Evolutionary conservation across 2,888 invertebrate genomes (phyloP).

Genomic region (Caenorhabditis sp.): DNA sequence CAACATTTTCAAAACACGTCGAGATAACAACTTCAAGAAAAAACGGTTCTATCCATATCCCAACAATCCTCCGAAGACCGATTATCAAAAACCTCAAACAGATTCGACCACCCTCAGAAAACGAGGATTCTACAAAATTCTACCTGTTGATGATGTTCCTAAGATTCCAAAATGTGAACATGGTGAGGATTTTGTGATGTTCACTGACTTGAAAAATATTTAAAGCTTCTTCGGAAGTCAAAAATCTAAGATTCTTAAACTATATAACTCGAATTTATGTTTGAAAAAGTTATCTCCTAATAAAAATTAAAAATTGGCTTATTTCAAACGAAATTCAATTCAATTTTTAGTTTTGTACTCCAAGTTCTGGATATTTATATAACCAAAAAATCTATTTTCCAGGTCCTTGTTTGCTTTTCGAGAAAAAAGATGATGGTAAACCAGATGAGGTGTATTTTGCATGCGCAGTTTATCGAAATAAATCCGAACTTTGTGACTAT

Average conservation of each 20-base stretch:
- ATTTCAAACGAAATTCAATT: too few species aligned
- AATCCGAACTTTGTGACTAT: slow-evolving; percentile 27
- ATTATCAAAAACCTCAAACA: slow-evolving; percentile 3
- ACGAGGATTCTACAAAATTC: slow-evolving; percentile 44
- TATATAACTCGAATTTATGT: too few species aligned
- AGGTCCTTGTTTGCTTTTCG: slow-evolving; percentile 66
- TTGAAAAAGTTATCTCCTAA: too few species aligned
- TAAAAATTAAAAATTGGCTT: too few species aligned
- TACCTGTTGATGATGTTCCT: slow-evolving; percentile 37
- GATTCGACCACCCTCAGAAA: slow-evolving; percentile 27
- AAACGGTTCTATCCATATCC: slow-evolving; percentile 7
- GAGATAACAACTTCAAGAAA: slow-evolving; percentile 18
- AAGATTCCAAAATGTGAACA: slow-evolving; percentile 51
- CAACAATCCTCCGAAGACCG: neutral
- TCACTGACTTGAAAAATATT: too few species aligned
- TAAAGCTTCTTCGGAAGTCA: neutral
- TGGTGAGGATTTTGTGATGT: slow-evolving; percentile 28
- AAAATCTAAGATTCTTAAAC: too few species aligned
- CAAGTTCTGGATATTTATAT: neutral
- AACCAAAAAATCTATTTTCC: slow-evolving; percentile 4
- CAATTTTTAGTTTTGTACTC: neutral
- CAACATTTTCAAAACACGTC: slow-evolving; percentile 46
- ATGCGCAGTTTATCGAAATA: slow-evolving; percentile 59
- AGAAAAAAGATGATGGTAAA: slow-evolving; percentile 40
- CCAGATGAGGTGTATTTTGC: slow-evolving; percentile 46